Base-by-base conservation (phyloP, 2,113 vertebrate species). In the Sinocyclocheilus rhinocerous region DNA sequence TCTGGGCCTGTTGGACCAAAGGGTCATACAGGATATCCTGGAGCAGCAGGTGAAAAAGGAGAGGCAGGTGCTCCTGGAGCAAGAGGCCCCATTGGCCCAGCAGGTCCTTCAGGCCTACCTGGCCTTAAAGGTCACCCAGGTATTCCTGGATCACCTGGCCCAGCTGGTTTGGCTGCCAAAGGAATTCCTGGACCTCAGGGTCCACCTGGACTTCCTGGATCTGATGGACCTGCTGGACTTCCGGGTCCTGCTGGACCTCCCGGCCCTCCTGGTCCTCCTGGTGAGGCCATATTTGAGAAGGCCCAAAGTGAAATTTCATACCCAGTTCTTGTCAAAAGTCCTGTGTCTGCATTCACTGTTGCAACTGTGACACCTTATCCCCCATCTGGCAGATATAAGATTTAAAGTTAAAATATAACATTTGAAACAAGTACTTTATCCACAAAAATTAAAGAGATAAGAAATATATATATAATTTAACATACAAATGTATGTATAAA, bases 261-360 rank as follows among this genome's bases (percentile, higher is more conserved):
- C 15, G 95, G 95, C 52, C 90, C 91, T 76, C 98, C 98, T 4
- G 98, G 98, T 0, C 96, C 96, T 59, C 97, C 98, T 0, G 97
- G 97, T 69, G 96, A 97, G 93, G 92, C 82, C 85, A 42, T 92
- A 77, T 96, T 89, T 92, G 95, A 94, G 91, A 95, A 94, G 90
- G 94, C 92, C 65, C 91, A 93, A 70, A 97, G 95, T 88, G 92
- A 95, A 89, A 91, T 94, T 10, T 96, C 96, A 89, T 93, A 95
- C 77, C 96, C 97, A 93, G 94, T 95, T 69, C 84, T 89, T 70
- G 84, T 96, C 84, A 96, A 96, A 88, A 95, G 95, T 89, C 96
- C 97, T 0, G 94, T 97, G 89, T 98, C 98, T 88, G 98, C 98
- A 88, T 99, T 99, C 92, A 97, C 96, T 55, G 98, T 94, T 76